These are phyloP conservation scores for Acyrthosiphon pisum DNA, from an alignment of 1,140 invertebrate genomes.

Conservation along the genomic window DNA sequence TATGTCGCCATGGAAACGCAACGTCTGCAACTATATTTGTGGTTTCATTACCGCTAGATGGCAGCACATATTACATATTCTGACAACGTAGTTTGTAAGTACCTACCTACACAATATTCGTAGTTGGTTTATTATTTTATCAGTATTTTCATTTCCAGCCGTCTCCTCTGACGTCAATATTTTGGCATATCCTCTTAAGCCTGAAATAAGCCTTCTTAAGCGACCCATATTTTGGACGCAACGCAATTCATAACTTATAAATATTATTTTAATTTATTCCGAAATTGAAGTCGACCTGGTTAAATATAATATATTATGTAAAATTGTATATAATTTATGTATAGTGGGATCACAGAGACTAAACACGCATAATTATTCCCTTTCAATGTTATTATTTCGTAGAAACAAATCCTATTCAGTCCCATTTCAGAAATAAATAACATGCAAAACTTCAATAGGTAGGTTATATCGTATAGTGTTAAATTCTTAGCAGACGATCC, in stretches of 20 bases:
- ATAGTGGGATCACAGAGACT: background rate
- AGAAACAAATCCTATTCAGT: background rate
- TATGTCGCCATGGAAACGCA: slow-evolving; percentile 34
- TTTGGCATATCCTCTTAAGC: background rate
- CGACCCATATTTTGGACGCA: background rate
- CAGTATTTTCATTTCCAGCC: background rate
- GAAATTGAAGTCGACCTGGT: background rate
- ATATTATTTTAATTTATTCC: slow-evolving; percentile 18
- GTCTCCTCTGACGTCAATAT: background rate
- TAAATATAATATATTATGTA: slow-evolving; percentile 15
- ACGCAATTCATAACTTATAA: background rate
- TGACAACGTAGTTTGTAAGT: background rate
- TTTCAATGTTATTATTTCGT: background rate
- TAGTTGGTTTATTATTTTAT: background rate
- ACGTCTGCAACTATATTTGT: background rate
- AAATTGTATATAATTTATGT: slow-evolving; percentile 1
- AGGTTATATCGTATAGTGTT: background rate
- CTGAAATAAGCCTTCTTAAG: background rate
- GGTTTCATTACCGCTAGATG: background rate
- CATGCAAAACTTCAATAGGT: background rate
- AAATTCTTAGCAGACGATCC: background rate
- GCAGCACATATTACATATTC: background rate
- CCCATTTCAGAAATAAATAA: background rate
- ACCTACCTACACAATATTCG: background rate
- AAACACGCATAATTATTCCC: background rate